phyloP scores from a whole-genome alignment of 2,113 vertebrate species.

The Aegotheles bennettii region DNA sequence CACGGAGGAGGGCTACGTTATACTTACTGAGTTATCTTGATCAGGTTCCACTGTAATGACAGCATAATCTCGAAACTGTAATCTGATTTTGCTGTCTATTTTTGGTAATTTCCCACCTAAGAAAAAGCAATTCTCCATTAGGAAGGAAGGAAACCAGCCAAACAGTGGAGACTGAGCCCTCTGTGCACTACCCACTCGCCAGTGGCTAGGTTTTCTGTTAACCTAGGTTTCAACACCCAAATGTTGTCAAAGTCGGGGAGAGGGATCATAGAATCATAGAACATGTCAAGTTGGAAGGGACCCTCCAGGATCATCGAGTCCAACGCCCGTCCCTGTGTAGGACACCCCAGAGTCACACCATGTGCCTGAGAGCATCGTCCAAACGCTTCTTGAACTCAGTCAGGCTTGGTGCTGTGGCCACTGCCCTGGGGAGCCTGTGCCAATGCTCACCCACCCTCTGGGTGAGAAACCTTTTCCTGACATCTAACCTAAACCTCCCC shows the following conservation, averaged over 20 bases:
- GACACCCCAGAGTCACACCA: too few species aligned
- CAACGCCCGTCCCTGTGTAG: too few species aligned
- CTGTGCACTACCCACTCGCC: background rate
- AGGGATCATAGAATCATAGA: too few species aligned
- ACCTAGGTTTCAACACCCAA: background rate
- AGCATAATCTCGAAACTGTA: conserved; percentile 79
- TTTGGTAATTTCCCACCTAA: conserved; percentile 77
- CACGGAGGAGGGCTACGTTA: background rate
- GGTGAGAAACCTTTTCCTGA: too few species aligned
- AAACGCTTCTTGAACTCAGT: too few species aligned
- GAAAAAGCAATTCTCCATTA: background rate
- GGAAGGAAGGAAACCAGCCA: background rate
- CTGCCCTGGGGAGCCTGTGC: too few species aligned
- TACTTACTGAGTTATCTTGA: conserved; percentile 77
- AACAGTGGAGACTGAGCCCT: background rate
- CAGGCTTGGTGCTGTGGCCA: too few species aligned
- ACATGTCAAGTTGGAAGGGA: too few species aligned
- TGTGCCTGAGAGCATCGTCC: too few species aligned
- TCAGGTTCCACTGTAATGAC: conserved; percentile 79
- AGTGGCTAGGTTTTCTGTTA: background rate
- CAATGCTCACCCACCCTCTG: too few species aligned
- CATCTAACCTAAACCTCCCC: too few species aligned
- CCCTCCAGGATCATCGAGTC: too few species aligned
- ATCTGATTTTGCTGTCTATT: conserved; percentile 75
- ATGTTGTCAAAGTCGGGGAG: background rate